These are phyloP conservation scores for Bombus confusus DNA, from an alignment of 1,140 invertebrate species.

Conservation along the genomic window DNA sequence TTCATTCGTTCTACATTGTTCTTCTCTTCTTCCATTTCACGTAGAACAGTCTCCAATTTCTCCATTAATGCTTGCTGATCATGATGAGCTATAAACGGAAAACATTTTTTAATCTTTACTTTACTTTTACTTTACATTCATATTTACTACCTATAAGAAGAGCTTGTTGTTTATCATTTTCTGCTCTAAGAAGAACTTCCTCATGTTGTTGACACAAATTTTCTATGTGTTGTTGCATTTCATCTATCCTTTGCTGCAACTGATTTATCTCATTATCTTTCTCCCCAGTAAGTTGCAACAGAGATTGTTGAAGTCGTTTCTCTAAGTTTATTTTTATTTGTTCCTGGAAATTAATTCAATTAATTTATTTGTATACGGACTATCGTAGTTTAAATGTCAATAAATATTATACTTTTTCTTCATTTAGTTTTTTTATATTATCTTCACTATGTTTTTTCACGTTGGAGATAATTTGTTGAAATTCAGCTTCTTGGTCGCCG, in stretches of 20 bases:
- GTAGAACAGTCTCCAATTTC: conserved; percentile 86
- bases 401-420: conserved; percentile 85
- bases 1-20: conserved; percentile 86
- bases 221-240: conserved; percentile 89
- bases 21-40: conserved; percentile 88
- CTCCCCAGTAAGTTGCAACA: conserved; percentile 87
- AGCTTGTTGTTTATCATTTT: conserved; percentile 95
- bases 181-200: conserved; percentile 90
- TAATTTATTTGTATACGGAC: neutral
- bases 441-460: conserved; percentile 89
- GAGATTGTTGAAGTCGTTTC: conserved; percentile 88
- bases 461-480: conserved; percentile 87
- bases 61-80: conserved; percentile 92
- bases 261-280: conserved; percentile 89
- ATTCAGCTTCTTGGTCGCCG: conserved; percentile 89
- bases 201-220: conserved; percentile 92
- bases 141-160: conserved; percentile 87
- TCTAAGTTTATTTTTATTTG: conserved; percentile 88
- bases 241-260: conserved; percentile 88
- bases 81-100: conserved; percentile 86
- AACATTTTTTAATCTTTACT: neutral
- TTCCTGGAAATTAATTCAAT: conserved; percentile 80
- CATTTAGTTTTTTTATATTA: conserved; percentile 88
- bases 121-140: conserved; percentile 11
- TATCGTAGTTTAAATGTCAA: no score